Conservation (phyloP, 2,888 invertebrate genomes). For the Mycalesis mineus region DNA sequence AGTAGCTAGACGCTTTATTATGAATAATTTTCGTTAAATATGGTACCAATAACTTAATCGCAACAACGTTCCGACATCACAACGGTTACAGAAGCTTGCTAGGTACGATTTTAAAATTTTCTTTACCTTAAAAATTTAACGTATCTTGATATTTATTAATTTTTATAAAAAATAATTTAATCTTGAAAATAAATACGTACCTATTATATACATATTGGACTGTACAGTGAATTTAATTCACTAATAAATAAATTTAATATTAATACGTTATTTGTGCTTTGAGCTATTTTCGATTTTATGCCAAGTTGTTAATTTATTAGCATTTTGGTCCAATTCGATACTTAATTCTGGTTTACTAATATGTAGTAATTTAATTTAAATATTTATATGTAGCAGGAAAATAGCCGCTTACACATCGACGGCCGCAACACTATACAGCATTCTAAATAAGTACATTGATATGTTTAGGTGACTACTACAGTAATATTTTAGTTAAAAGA, state of each 20-base stretch:
- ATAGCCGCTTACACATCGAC: conserved; percentile 1
- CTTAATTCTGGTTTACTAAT: conserved; percentile 5
- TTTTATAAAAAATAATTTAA: neutral
- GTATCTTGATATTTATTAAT: no score
- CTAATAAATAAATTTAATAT: neutral
- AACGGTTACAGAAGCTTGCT: no score
- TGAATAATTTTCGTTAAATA: no score
- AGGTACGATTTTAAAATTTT: no score
- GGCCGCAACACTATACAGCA: neutral
- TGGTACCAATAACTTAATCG: no score
- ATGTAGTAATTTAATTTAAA: neutral
- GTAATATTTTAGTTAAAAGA: conserved; percentile 26
- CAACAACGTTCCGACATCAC: no score
- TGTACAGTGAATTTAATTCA: conserved; percentile 12
- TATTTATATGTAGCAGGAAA: neutral
- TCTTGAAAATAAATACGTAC: neutral
- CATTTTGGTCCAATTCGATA: conserved; percentile 23
- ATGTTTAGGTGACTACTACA: conserved; percentile 33
- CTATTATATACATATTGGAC: neutral
- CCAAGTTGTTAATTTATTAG: neutral
- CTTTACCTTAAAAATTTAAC: no score
- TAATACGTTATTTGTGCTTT: conserved; percentile 4
- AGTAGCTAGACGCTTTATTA: no score
- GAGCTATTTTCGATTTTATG: conserved; percentile 1
- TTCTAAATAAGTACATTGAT: conserved; percentile 31